These are phyloP conservation scores for Pollenia griseotomentosa DNA, from an alignment of 2,888 invertebrate genomes.

Conservation along the genomic window DNA sequence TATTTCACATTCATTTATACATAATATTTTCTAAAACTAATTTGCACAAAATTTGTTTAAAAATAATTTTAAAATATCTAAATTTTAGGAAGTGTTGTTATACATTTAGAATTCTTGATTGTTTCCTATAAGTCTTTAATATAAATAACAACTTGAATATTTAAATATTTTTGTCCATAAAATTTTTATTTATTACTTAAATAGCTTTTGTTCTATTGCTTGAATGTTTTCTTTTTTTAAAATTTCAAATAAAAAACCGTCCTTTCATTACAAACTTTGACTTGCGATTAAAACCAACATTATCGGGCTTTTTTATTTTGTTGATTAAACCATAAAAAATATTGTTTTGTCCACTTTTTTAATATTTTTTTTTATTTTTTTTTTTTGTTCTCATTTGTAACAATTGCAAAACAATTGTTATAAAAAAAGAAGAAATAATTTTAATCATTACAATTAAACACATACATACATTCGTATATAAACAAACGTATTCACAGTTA, in stretches of 20 bases:
- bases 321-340: slow-evolving; percentile 60
- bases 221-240: slow-evolving; percentile 29
- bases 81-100: slow-evolving; percentile 40
- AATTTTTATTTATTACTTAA: neutral
- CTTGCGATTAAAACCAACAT: slow-evolving; percentile 63
- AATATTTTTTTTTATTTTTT: slow-evolving; percentile 12
- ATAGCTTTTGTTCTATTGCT: slow-evolving; percentile 27
- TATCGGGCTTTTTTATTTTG: slow-evolving; percentile 61
- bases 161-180: slow-evolving; percentile 2
- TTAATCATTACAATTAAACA: slow-evolving; percentile 53
- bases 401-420: slow-evolving; percentile 57
- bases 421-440: slow-evolving; percentile 33
- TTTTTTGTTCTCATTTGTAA: slow-evolving; percentile 20
- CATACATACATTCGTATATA: neutral
- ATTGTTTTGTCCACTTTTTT: slow-evolving; percentile 40
- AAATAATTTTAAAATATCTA: no score
- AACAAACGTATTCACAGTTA: slow-evolving; percentile 1
- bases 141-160: slow-evolving; percentile 74
- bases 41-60: neutral
- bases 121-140: slow-evolving; percentile 62
- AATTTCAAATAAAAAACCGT: slow-evolving; percentile 36
- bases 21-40: neutral
- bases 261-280: slow-evolving; percentile 68
- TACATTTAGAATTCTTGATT: slow-evolving; percentile 68
- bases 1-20: neutral